These are phyloP conservation scores for Ditula angustiorana DNA, from an alignment of 2,888 invertebrate species.

Conservation along the genomic window DNA sequence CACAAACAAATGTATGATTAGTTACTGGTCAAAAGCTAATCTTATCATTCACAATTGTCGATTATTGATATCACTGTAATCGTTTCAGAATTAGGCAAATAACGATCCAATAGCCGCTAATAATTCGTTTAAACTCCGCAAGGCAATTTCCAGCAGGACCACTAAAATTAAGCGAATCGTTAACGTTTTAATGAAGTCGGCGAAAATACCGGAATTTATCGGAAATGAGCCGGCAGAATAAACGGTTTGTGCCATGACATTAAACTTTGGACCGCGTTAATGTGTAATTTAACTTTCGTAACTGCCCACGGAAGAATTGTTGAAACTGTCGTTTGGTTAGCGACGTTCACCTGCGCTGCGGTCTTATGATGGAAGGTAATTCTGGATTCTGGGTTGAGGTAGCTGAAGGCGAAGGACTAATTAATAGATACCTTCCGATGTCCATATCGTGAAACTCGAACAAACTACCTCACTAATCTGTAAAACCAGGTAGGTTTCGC, in stretches of 20 bases:
- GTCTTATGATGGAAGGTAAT: not conserved
- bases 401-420: too few species aligned
- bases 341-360: not conserved
- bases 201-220: constrained; percentile 63
- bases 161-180: constrained; percentile 61
- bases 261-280: constrained; percentile 57
- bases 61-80: constrained; percentile 30
- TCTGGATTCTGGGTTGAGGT: too few species aligned
- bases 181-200: constrained; percentile 65
- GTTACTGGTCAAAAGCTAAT: too few species aligned
- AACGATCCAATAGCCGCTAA: constrained; percentile 19
- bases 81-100: constrained; percentile 20
- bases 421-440: too few species aligned
- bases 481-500: too few species aligned
- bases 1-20: too few species aligned
- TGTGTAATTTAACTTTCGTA: constrained; percentile 61
- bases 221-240: constrained; percentile 54
- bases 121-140: constrained; percentile 24
- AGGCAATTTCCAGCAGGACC: constrained; percentile 51
- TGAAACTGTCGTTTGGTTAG: not conserved
- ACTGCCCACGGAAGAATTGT: constrained; percentile 39
- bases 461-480: too few species aligned
- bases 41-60: too few species aligned
- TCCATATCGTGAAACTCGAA: too few species aligned
- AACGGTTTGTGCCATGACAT: constrained; percentile 51